Base-by-base conservation (phyloP, 2,888 invertebrate species). In the Spatulosminthurus flaviceps region DNA sequence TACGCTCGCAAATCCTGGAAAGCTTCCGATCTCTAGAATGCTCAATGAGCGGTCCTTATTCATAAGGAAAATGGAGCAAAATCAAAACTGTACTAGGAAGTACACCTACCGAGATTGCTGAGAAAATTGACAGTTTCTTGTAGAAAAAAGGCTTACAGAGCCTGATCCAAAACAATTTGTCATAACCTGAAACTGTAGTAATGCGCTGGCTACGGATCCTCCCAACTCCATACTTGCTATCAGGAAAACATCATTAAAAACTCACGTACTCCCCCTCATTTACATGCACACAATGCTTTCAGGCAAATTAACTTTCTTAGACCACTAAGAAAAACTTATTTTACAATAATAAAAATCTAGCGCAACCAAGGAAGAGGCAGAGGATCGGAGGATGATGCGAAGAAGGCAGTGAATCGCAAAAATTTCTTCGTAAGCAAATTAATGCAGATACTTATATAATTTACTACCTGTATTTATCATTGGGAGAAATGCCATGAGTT, bases 51-150 rank as follows among this genome's bases (percentile, higher is more conserved):
- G 34, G 34, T 34, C 34, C 9, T 9, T 34, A 34, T 34, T 34
- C 34, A 34, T 34, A 9, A 7, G 34, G 34, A 34, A 42, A 66
- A 22, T 64, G 64, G 42, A 41, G 41, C 71, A 64, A 72, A 61
- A 72, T 66, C 67, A 74, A 79, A 72, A 64, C 19, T 60, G n/a
- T 51, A 28, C 41, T 73, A 73, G 73, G 60, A 73, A 24, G 60
- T 73, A 42, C 19, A 60, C 51, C 60, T 19, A 73, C 28, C 21
- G 60, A 73, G 51, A 73, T 73, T 73, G 60, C 51, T 60, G 60
- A 24, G 43, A 19, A 60, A 60, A 73, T 71, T 71, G 60, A 60
- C 26, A 22, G 51, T 51, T 43, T 29, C 13, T 60, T 13, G 5
- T 60, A 21, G 60, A 9, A 60, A 60, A 69, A 70, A 28, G 22